Evolutionary conservation across 2,113 vertebrate species (phyloP), one percentile per base, ranked within the genome.

Genomic region (Dermatemys mawii): DNA sequence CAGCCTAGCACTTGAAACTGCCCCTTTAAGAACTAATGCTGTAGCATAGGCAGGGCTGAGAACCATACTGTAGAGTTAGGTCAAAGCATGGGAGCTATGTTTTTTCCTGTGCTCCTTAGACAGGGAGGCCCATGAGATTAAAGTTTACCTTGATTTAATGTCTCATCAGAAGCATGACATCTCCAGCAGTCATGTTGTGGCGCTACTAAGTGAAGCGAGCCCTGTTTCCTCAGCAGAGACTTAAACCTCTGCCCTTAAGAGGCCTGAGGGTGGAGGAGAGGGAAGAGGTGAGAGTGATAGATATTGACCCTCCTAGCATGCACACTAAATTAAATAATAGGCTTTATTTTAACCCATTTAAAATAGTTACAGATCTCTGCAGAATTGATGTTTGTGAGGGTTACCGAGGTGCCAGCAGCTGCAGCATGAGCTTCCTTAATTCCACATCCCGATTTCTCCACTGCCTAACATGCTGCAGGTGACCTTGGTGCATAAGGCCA

Each of bases 111-210:
- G 53, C 80, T 94, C 96, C 90, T 89, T 87, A 95, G 90, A 92
- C 84, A 91, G 88, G 22, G 73, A 87, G 95, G 94, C 94, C 90
- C 84, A 82, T 70, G 93, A 97, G 91, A 97, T 97, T 94, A 95
- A 95, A 95, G 96, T 97, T 98, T 98, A 96, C 96, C 93, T 98
- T 98, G 98, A 98, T 98, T 98, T 98, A 98, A 97, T 96, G 92
- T 98, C 97, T 97, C 97, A 97, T 98, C 97, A 98, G 90, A 97
- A 97, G 91, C 92, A 88, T 94, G 96, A 94, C 95, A 97, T 86
- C 93, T 93, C 90, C 48, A 9, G 92, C 89, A 97, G 93, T 84
- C 91, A 88, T 93, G 86, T 93, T 96, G 93, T 2, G 0, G 83
- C 78, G 83, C 95, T 93, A 97, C 93, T 97, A 97, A 98, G 98